Conservation (phyloP, 2,797 vertebrate genomes). For the Pseudochaenichthys georgianus region DNA sequence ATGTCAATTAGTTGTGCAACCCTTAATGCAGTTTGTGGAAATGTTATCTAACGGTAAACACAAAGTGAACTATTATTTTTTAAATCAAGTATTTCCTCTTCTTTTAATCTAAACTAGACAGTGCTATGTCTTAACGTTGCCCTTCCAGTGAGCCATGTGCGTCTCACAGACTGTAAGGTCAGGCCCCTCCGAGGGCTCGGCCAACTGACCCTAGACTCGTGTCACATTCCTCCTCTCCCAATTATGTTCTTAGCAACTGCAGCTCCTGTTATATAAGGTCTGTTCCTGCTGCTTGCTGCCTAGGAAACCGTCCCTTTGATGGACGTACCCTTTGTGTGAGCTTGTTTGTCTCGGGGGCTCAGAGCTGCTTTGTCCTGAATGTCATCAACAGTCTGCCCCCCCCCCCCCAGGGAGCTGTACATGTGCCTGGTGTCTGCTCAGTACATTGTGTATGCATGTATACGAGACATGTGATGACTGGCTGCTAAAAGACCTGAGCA, state of each 20-base stretch:
- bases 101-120: neutral
- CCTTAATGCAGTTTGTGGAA: too few species aligned
- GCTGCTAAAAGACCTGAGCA: constrained; percentile 1
- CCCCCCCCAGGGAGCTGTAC: constrained; percentile 40
- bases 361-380: constrained; percentile 57
- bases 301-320: constrained; percentile 46
- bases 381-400: constrained; percentile 41
- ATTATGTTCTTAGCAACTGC: constrained; percentile 48
- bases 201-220: constrained; percentile 32
- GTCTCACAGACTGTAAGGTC: constrained; percentile 2
- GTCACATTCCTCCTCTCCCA: constrained; percentile 37
- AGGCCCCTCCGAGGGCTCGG: constrained; percentile 29
- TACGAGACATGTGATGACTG: constrained; percentile 5
- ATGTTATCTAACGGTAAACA: too few species aligned
- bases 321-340: constrained; percentile 59
- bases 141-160: constrained; percentile 9
- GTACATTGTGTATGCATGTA: constrained; percentile 4
- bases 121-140: neutral
- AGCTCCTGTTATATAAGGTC: constrained; percentile 65
- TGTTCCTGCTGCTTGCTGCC: constrained; percentile 53
- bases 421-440: constrained; percentile 23
- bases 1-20: too few species aligned
- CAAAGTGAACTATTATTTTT: too few species aligned
- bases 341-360: constrained; percentile 44
- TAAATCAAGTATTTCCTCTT: too few species aligned